Percentiles rank a stretch among this genome's conserved stretches.
These are phyloP conservation scores for Hybognathus amarus DNA, from an alignment of 2,797 vertebrate genomes.

Conservation along the genomic window DNA sequence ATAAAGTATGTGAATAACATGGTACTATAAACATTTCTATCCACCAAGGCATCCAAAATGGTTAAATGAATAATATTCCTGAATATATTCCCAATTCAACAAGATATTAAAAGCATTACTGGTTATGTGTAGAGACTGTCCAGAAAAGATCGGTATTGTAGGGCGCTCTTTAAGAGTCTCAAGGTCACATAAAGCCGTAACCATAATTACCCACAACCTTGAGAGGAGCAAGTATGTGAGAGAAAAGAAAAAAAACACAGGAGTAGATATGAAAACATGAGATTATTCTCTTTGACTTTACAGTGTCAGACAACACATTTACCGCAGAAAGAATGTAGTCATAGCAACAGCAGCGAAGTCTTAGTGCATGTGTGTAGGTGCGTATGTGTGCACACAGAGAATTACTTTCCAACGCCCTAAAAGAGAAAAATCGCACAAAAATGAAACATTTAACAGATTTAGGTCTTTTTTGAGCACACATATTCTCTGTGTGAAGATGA, in stretches of 20 bases:
- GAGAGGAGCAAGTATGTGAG: slow-evolving; percentile 18
- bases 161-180: slow-evolving; percentile 3
- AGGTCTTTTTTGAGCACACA: slow-evolving; percentile 23
- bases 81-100: background rate
- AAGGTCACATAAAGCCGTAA: slow-evolving; percentile 36
- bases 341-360: slow-evolving; percentile 58
- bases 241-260: slow-evolving; percentile 39
- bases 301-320: slow-evolving; percentile 55
- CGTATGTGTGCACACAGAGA: slow-evolving; percentile 13
- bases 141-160: background rate
- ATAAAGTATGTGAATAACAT: background rate
- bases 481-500: slow-evolving; percentile 30
- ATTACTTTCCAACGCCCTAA: slow-evolving; percentile 45
- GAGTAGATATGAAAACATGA: slow-evolving; percentile 44
- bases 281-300: slow-evolving; percentile 54
- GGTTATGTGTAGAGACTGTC: background rate
- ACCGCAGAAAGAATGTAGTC: slow-evolving; percentile 55
- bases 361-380: slow-evolving; percentile 29
- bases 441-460: slow-evolving; percentile 57
- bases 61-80: background rate
- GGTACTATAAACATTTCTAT: background rate
- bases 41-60: background rate
- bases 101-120: background rate
- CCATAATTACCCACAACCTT: slow-evolving; percentile 38
- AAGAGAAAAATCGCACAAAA: slow-evolving; percentile 32